Evolutionary conservation across 2,113 vertebrate species (phyloP).

Genomic region (Varanus salvator): DNA sequence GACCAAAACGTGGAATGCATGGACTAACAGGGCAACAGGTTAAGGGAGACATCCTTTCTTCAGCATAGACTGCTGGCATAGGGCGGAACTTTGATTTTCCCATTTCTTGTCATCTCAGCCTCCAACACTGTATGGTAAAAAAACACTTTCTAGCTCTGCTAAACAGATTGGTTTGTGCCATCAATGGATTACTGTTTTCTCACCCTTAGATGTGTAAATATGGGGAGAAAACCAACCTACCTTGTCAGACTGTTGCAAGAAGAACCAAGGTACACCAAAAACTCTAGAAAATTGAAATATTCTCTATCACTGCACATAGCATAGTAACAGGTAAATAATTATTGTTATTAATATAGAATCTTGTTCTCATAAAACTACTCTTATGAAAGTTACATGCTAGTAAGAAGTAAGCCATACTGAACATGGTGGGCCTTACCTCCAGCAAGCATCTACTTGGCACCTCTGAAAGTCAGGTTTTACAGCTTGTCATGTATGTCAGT

Average conservation of each 20-base stretch:
- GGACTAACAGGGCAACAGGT: not conserved
- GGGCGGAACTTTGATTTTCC: not conserved
- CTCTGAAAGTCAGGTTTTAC: not conserved
- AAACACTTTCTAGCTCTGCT: not conserved
- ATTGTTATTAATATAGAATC: not conserved
- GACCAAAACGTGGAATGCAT: not conserved
- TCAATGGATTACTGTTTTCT: too few species aligned
- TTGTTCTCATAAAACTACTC: not conserved
- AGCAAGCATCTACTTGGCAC: not conserved
- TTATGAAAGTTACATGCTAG: not conserved
- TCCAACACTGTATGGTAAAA: not conserved
- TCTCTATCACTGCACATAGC: not conserved
- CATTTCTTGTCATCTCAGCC: not conserved
- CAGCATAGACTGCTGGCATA: not conserved
- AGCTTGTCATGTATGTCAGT: not conserved
- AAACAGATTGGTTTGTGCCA: not conserved
- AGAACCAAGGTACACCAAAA: not conserved
- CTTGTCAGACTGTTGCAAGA: not conserved
- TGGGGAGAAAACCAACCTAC: not conserved
- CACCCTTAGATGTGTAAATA: not conserved
- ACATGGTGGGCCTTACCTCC: not conserved
- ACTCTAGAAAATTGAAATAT: not conserved
- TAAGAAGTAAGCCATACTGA: not conserved
- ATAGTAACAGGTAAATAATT: not conserved
- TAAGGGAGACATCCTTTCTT: too few species aligned